Evolutionary conservation across 2,113 vertebrate genomes (phyloP), one percentile per base, ranked within the genome.

Genomic region (Seriola rivoliana): DNA sequence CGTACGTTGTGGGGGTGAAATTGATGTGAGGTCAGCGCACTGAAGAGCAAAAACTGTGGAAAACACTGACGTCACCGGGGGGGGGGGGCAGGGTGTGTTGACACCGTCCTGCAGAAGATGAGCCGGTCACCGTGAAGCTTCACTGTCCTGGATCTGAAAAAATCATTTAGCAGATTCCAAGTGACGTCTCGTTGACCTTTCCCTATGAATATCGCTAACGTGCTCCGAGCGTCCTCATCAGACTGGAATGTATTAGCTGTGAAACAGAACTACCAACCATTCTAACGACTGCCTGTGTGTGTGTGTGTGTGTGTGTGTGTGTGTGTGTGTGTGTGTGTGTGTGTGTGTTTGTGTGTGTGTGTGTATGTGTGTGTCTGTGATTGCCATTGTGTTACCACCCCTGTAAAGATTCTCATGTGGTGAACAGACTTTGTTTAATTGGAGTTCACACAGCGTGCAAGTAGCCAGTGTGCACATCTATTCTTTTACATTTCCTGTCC

Each of bases 361-460:
- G 38, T 2, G 44, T 44, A 19, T 17, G 52, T 44, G 17, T 44
- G 38, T 32, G 38, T 46, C 23, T 38, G 70, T 40, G 52, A 38
- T n/a, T 54, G 54, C 16, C 64, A 34, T 38, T 69, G 78, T 34
- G 42, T 55, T 66, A n/a, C 64, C 36, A 9, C 14, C 36, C 48
- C 64, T 78, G 40, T 88, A 78, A 85, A 90, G 78, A 88, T 65
- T 68, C 58, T 87, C 83, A 88, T 81, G 60, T 90, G 86, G 25
- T 46, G 42, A 89, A 21, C 87, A 89, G 85, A 85, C 75, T 70
- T 78, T 82, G 62, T 78, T 86, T 73, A 74, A 73, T 48, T 85
- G 77, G 63, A 66, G 63, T 74, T 79, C 75, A 75, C 59, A n/a
- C 44, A 67, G 66, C 10, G 19, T 2, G n/a, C 70, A 63, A 62